Base-by-base conservation (phyloP, 2,888 invertebrate genomes). In the Boloria selene region DNA sequence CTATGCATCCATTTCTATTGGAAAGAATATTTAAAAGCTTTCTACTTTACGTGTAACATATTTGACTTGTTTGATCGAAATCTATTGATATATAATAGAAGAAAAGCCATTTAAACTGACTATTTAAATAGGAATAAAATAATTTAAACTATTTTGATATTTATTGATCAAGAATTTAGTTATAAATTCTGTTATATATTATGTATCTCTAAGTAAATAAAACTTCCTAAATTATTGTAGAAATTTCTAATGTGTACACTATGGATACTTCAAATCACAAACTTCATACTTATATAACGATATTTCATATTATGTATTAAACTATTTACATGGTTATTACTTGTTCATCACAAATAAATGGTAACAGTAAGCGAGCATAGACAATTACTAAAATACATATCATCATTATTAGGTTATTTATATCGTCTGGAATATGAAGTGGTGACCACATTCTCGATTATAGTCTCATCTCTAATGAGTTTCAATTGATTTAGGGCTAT, bases 1-100 rank as follows among this genome's bases (percentile, higher is more conserved):
- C 89, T 89, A 89, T 90, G 86, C 88, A 89, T 88, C 86, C 83
- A 83, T 86, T 87, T 83, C 82, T 83, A 76, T 73, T 77, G 81
- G 83, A 83, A 78, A 83, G 86, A 87, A 85, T 85, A 82, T 82
- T 80, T 82, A 75, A 75, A 72, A 78, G 76, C 56, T 67, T 70
- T 73, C 54, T 63, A 63, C 67, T 70, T 70, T 67, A 55, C 55
- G 61, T 61, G 64, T 67, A 69, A 70, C 55, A 70, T 67, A 65
- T 68, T 68, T 64, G 61, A 69, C 42, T 49, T 4, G 45, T 56
- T 45, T 51, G 16, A 64, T 64, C 58, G 16, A 47, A 16, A 66
- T 58, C 16, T 59, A 64, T 65, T 54, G 55, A 52, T 42, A 45
- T 56, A 14, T 26, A 44, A 54, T 50, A 50, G 51, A 18, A 63